Base-by-base conservation (phyloP, 1,140 invertebrate species). In the Euglossa dilemma region DNA sequence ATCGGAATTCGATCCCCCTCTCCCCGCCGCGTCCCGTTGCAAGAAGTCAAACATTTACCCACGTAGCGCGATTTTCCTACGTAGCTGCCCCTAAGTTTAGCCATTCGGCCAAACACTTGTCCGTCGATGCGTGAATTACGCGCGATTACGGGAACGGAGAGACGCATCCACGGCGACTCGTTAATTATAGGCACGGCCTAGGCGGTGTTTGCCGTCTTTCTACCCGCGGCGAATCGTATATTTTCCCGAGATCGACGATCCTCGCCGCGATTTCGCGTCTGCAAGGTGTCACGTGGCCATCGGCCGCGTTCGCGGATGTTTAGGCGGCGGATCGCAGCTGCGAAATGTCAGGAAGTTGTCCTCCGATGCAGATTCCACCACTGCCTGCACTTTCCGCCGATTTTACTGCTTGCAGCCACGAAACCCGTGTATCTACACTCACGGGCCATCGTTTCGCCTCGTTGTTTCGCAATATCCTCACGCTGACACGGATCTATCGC, bases 271-370 rank as follows among this genome's bases (percentile, higher is more conserved):
- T 18, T n/a, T 28, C n/a, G 63, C 47, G 45, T 52, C 63, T 67
- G 59, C 57, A 47, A 61, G 79, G 79, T 81, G 69, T 73, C 79
- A 64, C 59, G 70, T 61, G 71, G 69, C 6, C 69, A 14, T 50
- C 20, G 57, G 2, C n/a, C 4, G 36, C 20, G 57, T 36, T 36
- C 43, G 52, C 61, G 74, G 80, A 69, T 83, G 80, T 83, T 83
- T 78, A 63, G 66, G 74, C 74, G 80, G 64, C 52, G 6, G 47
- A 28, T 63, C 63, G 64, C 80, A 52, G 73, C 80, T 83, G 75
- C 64, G 64, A 71, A 83, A 71, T 63, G 75, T 78, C 80, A 78
- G 80, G 47, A 78, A 83, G 56, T 69, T 70, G 64, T 83, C 75
- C 56, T 69, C 80, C 66, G n/a, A 47, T 50, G 54, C 54, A 43